Base-by-base conservation (phyloP, 2,113 vertebrate species). In the Verasper variegatus region DNA sequence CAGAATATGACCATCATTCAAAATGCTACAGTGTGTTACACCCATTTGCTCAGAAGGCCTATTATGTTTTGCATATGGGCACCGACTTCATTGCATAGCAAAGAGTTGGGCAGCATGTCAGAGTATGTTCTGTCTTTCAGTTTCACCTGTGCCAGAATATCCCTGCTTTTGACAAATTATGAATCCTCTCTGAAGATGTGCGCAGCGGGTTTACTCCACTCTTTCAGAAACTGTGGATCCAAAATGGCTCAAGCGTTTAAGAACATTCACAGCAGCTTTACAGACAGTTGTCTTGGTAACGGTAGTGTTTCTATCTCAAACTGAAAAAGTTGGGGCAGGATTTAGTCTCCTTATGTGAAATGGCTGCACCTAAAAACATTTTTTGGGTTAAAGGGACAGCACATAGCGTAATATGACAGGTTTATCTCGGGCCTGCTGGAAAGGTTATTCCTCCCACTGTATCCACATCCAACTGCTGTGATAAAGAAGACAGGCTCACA, bases 251-350 rank as follows among this genome's bases (percentile, higher is more conserved):
- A 14, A 66, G 68, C 63, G 82, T 47, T 79, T 47, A 3, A 1
- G 2, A 66, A 51, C 35, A 47, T 71, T 81, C 66, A 47, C 68
- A 67, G 59, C 75, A 40, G 68, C 79, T 83, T 52, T 71, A 13
- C 71, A 81, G 71, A 49, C 63, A 57, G 51, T 81, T 86, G 80
- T 87, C 31, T 87, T 84, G 76, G 88, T 59, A 81, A 90, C 71
- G 70, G 82, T 54, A 78, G 85, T 68, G 1, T 80, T 73, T 80
- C 72, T 51, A 76, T 85, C 78, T 77, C 20, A 17, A n/a, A 61
- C 45, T 71, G 80, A 72, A 84, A 60, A 84, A 85, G 73, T 70
- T 1, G 40, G 67, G 70, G 68, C 17, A 27, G 77, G 72, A 81
- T 85, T 76, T 72, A 42, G 51, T 68, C 23, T 68, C 79, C 49